Percentiles rank a stretch among this genome's conserved stretches.
These are phyloP conservation scores for Hypercompe scribonia DNA, from an alignment of 2,888 invertebrate species.

Conservation along the genomic window DNA sequence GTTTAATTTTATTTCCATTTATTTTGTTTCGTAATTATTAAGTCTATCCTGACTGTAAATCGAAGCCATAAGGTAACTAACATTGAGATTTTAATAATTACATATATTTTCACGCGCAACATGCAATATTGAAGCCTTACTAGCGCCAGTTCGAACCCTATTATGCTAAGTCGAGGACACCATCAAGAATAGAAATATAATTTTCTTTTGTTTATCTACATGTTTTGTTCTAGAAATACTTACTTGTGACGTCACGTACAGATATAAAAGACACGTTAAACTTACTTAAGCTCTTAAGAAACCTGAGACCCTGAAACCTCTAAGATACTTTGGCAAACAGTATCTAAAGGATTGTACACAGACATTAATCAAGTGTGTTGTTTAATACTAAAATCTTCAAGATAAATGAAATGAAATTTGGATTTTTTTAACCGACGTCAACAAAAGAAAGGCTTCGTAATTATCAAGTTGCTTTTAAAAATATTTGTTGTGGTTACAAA, in stretches of 20 bases:
- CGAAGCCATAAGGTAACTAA: conserved; percentile 14
- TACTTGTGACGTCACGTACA: neutral
- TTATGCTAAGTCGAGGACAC: conserved; percentile 48
- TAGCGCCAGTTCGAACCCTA: conserved; percentile 39
- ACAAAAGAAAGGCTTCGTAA: neutral
- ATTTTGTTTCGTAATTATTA: no score
- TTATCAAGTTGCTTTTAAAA: neutral
- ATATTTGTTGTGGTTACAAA: neutral
- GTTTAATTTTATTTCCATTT: no score
- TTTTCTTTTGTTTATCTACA: neutral
- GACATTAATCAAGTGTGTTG: neutral
- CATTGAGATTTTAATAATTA: conserved; percentile 19
- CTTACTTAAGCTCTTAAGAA: conserved; percentile 4
- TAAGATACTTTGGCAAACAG: conserved; percentile 13
- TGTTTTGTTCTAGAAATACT: neutral
- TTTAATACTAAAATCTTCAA: neutral
- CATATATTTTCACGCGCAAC: conserved; percentile 41
- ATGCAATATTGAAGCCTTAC: conserved; percentile 50
- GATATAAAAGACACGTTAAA: neutral
- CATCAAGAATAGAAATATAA: conserved; percentile 31
- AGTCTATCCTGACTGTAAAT: neutral
- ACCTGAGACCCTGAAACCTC: conserved; percentile 8
- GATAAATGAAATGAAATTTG: neutral
- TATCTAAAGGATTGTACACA: conserved; percentile 1
- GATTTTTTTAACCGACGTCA: neutral